Evolutionary conservation across 2,797 vertebrate genomes (phyloP).

Genomic region (Rhinogobio ventralis): DNA sequence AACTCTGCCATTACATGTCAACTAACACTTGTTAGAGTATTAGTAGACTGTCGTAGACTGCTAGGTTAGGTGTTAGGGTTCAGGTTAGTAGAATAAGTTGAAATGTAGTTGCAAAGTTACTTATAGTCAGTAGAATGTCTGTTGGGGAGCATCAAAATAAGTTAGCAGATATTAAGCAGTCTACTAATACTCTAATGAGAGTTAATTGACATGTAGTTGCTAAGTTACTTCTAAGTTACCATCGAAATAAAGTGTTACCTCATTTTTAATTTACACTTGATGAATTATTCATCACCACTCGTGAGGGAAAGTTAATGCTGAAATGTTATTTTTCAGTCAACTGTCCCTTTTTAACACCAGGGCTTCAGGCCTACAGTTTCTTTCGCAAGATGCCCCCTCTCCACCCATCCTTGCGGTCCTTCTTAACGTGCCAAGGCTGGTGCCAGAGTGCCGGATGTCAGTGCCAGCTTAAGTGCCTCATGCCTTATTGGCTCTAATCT

Average conservation of each 20-base stretch:
- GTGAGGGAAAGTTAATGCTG: neutral
- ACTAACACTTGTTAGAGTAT: neutral
- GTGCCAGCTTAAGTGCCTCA: constrained; percentile 25
- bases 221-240: neutral
- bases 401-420: neutral
- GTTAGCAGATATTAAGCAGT: neutral
- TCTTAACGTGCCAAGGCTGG: constrained; percentile 27
- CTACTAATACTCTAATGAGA: neutral
- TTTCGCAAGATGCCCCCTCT: neutral
- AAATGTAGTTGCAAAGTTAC: neutral
- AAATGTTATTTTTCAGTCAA: neutral
- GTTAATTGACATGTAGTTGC: neutral
- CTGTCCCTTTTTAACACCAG: neutral
- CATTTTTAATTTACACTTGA: neutral
- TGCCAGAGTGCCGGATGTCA: constrained; percentile 15
- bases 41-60: neutral
- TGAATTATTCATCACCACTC: neutral
- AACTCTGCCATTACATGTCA: neutral
- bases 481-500: constrained; percentile 46
- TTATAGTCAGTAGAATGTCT: neutral
- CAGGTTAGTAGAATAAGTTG: neutral
- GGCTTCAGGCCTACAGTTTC: neutral
- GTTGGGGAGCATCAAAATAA: neutral
- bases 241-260: too few relatives aligned
- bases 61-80: neutral